Conservation (phyloP, 2,113 vertebrate species). For the Stictonetta naevosa region DNA sequence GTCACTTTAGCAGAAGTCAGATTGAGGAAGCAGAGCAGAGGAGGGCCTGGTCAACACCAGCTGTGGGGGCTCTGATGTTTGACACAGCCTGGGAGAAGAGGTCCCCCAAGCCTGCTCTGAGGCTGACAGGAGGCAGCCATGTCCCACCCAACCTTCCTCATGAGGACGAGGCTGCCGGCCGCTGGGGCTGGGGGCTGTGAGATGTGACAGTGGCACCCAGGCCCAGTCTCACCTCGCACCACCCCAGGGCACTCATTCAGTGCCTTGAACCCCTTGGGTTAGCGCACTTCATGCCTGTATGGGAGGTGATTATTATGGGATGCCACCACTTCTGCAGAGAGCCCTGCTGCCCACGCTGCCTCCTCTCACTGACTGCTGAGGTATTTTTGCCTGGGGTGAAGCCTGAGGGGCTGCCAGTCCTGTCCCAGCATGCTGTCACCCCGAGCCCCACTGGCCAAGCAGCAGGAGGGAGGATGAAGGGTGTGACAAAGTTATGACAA, state of each 20-base stretch:
- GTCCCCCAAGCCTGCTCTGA: neutral
- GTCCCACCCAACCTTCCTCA: neutral
- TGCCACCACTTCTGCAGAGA: neutral
- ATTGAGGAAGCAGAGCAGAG: neutral
- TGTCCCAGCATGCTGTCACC: neutral
- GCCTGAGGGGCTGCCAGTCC: neutral
- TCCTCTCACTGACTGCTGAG: neutral
- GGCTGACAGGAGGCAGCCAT: accelerated
- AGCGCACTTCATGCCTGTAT: neutral
- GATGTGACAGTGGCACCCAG: neutral
- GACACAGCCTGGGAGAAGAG: neutral
- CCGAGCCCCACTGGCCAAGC: neutral
- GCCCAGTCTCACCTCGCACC: neutral
- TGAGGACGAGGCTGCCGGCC: neutral
- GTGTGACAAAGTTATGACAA: neutral
- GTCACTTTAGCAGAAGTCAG: neutral
- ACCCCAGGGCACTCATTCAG: neutral
- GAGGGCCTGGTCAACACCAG: neutral
- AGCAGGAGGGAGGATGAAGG: neutral
- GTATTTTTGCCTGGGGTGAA: neutral
- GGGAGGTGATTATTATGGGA: neutral
- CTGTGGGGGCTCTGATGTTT: accelerated
- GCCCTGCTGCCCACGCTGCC: neutral
- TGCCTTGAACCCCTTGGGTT: neutral
- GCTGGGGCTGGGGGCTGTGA: neutral